Conservation (phyloP, 2,797 vertebrate genomes). For the Coilia nasus region DNA sequence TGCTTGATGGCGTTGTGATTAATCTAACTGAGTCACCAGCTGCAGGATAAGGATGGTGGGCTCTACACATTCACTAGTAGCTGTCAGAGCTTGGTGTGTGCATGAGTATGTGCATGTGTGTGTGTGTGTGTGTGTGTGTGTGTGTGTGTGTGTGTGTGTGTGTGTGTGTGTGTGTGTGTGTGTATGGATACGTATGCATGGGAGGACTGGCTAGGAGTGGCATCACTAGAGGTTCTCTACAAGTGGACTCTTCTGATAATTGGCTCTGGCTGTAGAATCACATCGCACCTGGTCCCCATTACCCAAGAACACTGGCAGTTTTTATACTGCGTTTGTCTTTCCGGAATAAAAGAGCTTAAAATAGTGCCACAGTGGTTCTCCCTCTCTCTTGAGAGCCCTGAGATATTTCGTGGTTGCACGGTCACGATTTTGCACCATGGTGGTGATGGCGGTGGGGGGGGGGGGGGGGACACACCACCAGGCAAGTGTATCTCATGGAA, state of each 20-base stretch:
- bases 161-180: neutral
- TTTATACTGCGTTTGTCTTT: conserved; percentile 61
- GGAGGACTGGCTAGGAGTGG: neutral
- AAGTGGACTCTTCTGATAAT: conserved; percentile 57
- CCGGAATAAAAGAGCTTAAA: conserved; percentile 57
- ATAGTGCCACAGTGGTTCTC: conserved; percentile 61
- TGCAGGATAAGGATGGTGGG: neutral
- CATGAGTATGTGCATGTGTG: neutral
- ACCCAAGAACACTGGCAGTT: conserved; percentile 62
- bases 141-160: neutral
- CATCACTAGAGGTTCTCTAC: conserved; percentile 28
- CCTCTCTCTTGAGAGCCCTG: neutral
- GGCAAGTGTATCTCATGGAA: neutral
- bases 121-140: neutral
- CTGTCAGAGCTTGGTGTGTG: neutral
- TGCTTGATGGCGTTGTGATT: neutral
- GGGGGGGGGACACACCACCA: neutral
- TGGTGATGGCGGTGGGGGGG: no score
- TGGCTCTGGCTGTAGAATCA: conserved; percentile 63
- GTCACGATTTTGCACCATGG: neutral
- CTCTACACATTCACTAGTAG: neutral
- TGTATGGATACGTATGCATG: neutral
- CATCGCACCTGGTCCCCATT: conserved; percentile 60
- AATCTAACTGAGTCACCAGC: neutral
- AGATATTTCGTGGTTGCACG: neutral